Evolutionary conservation across 2,888 invertebrate genomes (phyloP), one percentile per base, ranked within the genome.

Genomic region (Drosophila hamatofila): DNA sequence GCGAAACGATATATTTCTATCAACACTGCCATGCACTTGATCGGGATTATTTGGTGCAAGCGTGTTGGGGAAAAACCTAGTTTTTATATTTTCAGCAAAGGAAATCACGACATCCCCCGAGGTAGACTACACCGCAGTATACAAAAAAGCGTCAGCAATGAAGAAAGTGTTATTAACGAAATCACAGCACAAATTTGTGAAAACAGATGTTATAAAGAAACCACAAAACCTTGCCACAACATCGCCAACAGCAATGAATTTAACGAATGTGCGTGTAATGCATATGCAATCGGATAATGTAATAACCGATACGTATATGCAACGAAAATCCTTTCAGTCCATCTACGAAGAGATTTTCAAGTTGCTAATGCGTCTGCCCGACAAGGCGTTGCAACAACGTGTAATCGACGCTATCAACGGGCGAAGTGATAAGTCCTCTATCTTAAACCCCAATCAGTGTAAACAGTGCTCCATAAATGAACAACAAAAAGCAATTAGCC

Each of bases 341-440:
- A 75, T 83, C 4, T 88, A 88, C 61, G 75, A 87, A 35, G 91
- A 92, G 3, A 75, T 92, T 11, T 92, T 92, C 48, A 84, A 82
- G 49, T 86, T 90, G 5, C 74, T 92, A 5, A 82, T 91, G 49
- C 81, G 81, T 21, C 80, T 92, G 23, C 90, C 91, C 0, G 92
- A 92, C 61, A 88, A 87, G 56, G 86, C 88, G 12, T 70, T 92
- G 12, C 91, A 89, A 18, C 64, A 84, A 23, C 91, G 92, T 54
- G 91, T 92, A 23, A 75, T 91, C 41, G 82, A 90, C 42, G 92
- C 92, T 21, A 89, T 92, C 33, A 92, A 92, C 73, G 91, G 74
- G 0, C 55, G 85, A 5, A 66, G n/a, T 27, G 80, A 88, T 85
- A 89, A 79, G 72, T 60, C 55, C 21, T 9, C 58, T 78, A 83